Base-by-base conservation (phyloP, 23 tunicate genomes). In the Halocynthia aurantium region DNA sequence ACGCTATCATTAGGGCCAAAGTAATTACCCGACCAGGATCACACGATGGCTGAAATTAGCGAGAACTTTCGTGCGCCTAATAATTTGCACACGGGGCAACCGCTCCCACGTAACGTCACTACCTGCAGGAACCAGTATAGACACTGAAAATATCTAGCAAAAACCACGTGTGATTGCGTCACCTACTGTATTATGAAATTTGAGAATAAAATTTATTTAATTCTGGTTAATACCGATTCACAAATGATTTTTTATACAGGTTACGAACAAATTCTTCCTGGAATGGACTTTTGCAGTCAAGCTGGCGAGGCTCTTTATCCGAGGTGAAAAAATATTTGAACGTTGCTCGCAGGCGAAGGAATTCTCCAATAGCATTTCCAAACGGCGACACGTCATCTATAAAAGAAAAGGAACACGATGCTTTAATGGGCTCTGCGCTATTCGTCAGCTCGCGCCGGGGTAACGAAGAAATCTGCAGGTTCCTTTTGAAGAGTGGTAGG, bases 381-480 rank as follows among this genome's bases (percentile, higher is more conserved):
- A 22, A 63, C 52, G 17, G 13, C n/a, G 72, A 62, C 8, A 52
- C 19, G 10, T 54, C 18, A 51, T 8, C 18, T n/a, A 7, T 7
- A 8, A 22, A 49, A 8, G 54, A 49, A 49, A 21, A 13, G 40
- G 73, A 63, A 13, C 80, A 77, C 53, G 61, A 77, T 10, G 62
- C 73, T n/a, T 71, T 76, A 7, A 70, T 56, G 62, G 13, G 60
- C 7, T 15, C 76, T 61, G 83, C 86, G 8, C 74, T 87, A 7
- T 87, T 87, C 77, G 72, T 71, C n/a, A 83, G 83, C 8, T 57
- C 83, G 15, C 55, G 83, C 10, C 22, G 78, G 51, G 93, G 93
- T 50, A 56, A 87, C 77, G 31, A 54, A 15, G 53, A 77, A 11
- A 53, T 87, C 8, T 87, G 93, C 69, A 82, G 82, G 72, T 58